Evolutionary conservation across 2,113 vertebrate species (phyloP).

Genomic region (Lophura nycthemera): DNA sequence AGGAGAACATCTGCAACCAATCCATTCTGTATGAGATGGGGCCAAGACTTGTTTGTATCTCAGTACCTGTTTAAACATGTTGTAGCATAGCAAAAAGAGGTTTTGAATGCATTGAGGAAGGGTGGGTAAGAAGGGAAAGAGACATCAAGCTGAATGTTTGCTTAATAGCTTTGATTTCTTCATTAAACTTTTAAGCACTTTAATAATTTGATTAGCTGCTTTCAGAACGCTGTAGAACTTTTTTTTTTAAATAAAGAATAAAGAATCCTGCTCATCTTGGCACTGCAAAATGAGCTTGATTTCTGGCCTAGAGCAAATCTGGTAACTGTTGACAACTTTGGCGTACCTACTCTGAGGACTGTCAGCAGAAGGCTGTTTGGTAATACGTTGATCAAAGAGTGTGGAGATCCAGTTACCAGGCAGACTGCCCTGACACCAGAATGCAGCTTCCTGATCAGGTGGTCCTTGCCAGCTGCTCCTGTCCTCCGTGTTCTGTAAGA

Average conservation of each 20-base stretch:
- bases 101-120: conserved; percentile 79
- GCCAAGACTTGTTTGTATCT: conserved; percentile 97
- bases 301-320: conserved; percentile 4
- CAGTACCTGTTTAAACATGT: conserved; percentile 89
- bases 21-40: conserved; percentile 90
- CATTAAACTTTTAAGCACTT: conserved; percentile 41
- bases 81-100: conserved; percentile 79
- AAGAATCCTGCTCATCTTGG: neutral
- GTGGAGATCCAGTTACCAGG: neutral
- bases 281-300: neutral
- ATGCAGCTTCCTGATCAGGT: neutral
- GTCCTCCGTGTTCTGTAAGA: neutral
- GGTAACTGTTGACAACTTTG: neutral
- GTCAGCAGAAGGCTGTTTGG: neutral
- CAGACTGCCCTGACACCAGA: neutral
- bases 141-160: conserved; percentile 57
- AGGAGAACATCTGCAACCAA: conserved; percentile 94
- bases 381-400: neutral
- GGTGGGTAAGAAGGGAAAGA: conserved; percentile 74
- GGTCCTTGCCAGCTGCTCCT: neutral
- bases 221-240: neutral
- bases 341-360: neutral
- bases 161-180: conserved; percentile 70
- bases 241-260: neutral
- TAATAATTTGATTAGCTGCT: conserved; percentile 47